Conservation (phyloP, 1,140 invertebrate species). For the Macrotrachela quadricornifera region DNA sequence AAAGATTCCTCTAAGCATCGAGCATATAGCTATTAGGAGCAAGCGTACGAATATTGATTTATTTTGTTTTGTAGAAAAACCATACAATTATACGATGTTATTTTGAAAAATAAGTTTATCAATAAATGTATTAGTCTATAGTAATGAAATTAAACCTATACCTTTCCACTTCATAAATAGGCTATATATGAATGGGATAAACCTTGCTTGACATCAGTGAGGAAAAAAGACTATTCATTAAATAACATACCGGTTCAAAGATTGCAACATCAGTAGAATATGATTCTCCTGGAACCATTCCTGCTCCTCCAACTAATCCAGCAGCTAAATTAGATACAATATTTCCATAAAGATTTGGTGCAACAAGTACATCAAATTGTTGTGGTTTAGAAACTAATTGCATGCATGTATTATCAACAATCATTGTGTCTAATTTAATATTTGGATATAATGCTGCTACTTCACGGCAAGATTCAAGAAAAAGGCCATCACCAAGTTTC, state of each 20-base stretch:
- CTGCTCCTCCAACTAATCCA: conserved; percentile 86
- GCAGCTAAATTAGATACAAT: conserved; percentile 89
- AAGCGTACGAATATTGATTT: too few relatives aligned
- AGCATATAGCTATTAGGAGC: too few relatives aligned
- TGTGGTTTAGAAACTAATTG: conserved; percentile 87
- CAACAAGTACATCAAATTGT: conserved; percentile 93
- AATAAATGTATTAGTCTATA: too few relatives aligned
- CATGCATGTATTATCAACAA: conserved; percentile 96
- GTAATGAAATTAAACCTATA: too few relatives aligned
- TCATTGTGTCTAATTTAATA: conserved; percentile 86
- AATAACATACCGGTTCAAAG: conserved; percentile 55
- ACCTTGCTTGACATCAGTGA: too few relatives aligned
- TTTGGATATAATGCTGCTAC: conserved; percentile 58
- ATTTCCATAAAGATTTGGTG: conserved; percentile 94
- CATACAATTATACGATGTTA: too few relatives aligned
- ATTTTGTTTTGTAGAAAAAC: too few relatives aligned
- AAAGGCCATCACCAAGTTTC: conserved; percentile 90
- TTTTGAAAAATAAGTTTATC: too few relatives aligned
- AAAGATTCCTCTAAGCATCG: too few relatives aligned
- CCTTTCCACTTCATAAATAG: too few relatives aligned
- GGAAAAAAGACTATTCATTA: too few relatives aligned
- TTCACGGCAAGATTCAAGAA: conserved; percentile 64
- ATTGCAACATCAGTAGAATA: conserved; percentile 74
- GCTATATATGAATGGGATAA: too few relatives aligned
- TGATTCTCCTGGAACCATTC: conserved; percentile 78